Evolutionary conservation across 2,113 vertebrate species (phyloP), one percentile per base, ranked within the genome.

Genomic region (Sorex fumeus): DNA sequence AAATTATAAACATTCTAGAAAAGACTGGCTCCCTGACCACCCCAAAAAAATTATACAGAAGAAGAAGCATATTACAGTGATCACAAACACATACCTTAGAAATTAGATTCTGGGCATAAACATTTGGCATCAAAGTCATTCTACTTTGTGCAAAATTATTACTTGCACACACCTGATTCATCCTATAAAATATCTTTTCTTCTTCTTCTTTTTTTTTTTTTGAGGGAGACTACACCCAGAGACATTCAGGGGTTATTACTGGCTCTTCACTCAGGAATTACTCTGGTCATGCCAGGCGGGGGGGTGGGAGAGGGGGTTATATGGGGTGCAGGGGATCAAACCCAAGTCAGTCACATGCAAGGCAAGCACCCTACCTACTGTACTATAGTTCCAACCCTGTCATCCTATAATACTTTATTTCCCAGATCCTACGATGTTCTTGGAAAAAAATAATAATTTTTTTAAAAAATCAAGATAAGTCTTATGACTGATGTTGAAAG

Each of bases 371-470:
- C 9, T 50, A 50, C 47, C 47, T 50, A 13, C 47, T 50, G 47
- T 50, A 50, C 47, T 50, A 50, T 10, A 13, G 13, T 13, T 50
- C 9, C 47, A 50, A 13, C 47, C 47, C 47, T 50, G 47, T 91
- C 45, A 83, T 67, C 75, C 47, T 30, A 80, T 66, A 90, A 80
- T 66, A 90, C 90, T 78, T 62, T 28, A 90, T 66, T 80, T 86
- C 23, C 83, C 77, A 84, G 62, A 79, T 70, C 16, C 40, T 87
- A 89, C 36, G 5, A 47, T 69, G 30, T n/a, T 36, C 28, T 78
- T 89, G 70, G 53, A 87, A 83, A 89, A 7, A 21, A 21, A 23
- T 23, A 23, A 57, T 86, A 66, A 77, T 19, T 71, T 74, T 91
- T 69, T 72, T 13, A 36, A n/a, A 93, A 93, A 91, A 78, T 89